Percentiles rank a stretch among this genome's conserved stretches.
Conservation (phyloP, 2,888 invertebrate species). For the Helobdella robusta region DNA sequence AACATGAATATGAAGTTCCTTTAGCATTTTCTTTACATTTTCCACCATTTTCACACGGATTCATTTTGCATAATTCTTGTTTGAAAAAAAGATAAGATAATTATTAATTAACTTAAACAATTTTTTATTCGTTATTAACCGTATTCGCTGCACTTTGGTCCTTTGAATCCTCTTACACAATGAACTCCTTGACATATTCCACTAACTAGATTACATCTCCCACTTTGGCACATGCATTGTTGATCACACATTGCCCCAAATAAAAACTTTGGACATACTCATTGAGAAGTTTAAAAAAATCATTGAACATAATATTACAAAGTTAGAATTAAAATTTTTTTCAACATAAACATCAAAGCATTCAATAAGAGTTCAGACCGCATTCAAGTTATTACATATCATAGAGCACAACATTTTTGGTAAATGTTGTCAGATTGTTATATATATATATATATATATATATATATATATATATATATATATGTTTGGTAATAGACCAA, state of each 20-base stretch:
- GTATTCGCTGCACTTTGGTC: slow-evolving; percentile 4
- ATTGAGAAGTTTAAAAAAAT: not conserved
- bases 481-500: too few species aligned
- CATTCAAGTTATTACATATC: too few species aligned
- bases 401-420: too few species aligned
- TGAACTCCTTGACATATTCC: slow-evolving; percentile 4
- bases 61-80: slow-evolving; percentile 8
- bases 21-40: not conserved
- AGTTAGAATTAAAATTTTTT: too few species aligned
- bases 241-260: slow-evolving; percentile 10
- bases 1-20: not conserved
- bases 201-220: not conserved
- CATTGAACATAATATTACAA: too few species aligned
- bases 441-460: too few species aligned
- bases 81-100: not conserved
- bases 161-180: slow-evolving; percentile 4
- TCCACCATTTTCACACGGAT: slow-evolving; percentile 20
- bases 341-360: not conserved
- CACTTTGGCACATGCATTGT: slow-evolving; percentile 8
- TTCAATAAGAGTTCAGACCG: not conserved
- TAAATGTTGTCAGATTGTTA: too few species aligned
- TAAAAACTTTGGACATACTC: slow-evolving; percentile 12
- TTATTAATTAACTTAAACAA: not conserved
- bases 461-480: too few species aligned
- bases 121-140: not conserved